Evolutionary conservation across 2,888 invertebrate species (phyloP).

Genomic region (Drosophila lutescens): DNA sequence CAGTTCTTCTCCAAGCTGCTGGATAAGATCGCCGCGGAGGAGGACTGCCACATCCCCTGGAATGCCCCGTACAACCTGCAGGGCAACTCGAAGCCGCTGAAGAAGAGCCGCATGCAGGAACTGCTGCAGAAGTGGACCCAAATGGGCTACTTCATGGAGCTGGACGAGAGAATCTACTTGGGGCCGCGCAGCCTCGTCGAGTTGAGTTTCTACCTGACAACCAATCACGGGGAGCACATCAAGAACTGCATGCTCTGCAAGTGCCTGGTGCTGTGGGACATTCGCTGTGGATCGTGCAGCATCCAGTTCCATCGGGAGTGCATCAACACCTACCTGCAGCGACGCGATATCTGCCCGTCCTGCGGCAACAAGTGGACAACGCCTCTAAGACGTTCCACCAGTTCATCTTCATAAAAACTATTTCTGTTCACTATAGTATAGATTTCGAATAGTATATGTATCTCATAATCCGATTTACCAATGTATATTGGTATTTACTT

Average conservation of each 20-base stretch:
- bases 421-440: background rate
- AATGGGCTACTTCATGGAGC: constrained; percentile 61
- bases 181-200: constrained; percentile 66
- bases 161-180: constrained; percentile 48
- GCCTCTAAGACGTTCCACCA: constrained; percentile 31
- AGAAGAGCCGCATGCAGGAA: constrained; percentile 57
- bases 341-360: constrained; percentile 61
- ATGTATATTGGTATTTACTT: background rate
- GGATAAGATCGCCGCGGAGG: constrained; percentile 49
- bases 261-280: constrained; percentile 63
- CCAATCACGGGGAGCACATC: constrained; percentile 53
- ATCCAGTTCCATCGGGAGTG: constrained; percentile 57
- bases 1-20: constrained; percentile 57
- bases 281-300: constrained; percentile 53
- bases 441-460: background rate
- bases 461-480: background rate
- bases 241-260: constrained; percentile 58
- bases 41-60: constrained; percentile 56
- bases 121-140: constrained; percentile 56
- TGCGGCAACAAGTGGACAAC: constrained; percentile 57
- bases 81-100: constrained; percentile 13
- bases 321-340: constrained; percentile 59
- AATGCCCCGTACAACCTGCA: constrained; percentile 51
- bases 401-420: background rate
- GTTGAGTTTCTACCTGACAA: constrained; percentile 57